A percentile compares a stretch with the other conserved stretches of the same genome.
phyloP scores from a whole-genome alignment of 1,140 invertebrate species.

The Bombus soroeensis region DNA sequence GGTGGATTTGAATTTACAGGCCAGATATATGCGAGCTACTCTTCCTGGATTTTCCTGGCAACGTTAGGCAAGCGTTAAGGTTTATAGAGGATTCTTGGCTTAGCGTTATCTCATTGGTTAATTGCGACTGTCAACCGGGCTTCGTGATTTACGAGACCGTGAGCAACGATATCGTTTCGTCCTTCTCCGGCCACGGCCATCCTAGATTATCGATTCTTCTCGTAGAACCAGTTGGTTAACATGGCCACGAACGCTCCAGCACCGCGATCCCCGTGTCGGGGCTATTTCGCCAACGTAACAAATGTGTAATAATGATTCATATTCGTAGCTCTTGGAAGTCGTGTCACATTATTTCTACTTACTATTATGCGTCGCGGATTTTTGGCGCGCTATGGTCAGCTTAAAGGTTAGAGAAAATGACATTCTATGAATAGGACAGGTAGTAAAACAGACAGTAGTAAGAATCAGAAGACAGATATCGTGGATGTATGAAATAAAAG shows the following conservation, averaged over 20 bases:
- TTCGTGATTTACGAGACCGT: slow-evolving; percentile 69
- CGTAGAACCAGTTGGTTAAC: slow-evolving; percentile 64
- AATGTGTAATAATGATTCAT: slow-evolving; percentile 52
- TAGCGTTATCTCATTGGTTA: slow-evolving; percentile 73
- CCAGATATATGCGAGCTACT: background rate
- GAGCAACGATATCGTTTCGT: slow-evolving; percentile 65
- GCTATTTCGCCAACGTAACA: slow-evolving; percentile 24
- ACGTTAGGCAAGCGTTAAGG: background rate
- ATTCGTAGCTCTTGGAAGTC: background rate
- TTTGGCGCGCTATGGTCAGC: background rate
- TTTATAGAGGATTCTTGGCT: slow-evolving; percentile 38
- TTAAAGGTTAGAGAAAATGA: background rate
- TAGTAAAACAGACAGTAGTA: background rate
- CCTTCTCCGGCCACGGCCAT: slow-evolving; percentile 51
- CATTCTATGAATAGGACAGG: background rate
- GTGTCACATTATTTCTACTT: background rate
- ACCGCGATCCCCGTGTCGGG: background rate
- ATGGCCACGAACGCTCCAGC: slow-evolving; percentile 17
- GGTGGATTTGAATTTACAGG: slow-evolving; percentile 36
- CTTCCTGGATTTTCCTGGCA: slow-evolving; percentile 42
- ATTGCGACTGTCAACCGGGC: slow-evolving; percentile 70
- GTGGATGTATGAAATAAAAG: no score
- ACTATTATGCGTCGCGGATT: background rate
- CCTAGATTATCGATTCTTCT: slow-evolving; percentile 71
- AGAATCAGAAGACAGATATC: no score